Evolutionary conservation across 2,797 vertebrate species (phyloP), one percentile per base, ranked within the genome.

Genomic region (Premnoplex brunnescens): DNA sequence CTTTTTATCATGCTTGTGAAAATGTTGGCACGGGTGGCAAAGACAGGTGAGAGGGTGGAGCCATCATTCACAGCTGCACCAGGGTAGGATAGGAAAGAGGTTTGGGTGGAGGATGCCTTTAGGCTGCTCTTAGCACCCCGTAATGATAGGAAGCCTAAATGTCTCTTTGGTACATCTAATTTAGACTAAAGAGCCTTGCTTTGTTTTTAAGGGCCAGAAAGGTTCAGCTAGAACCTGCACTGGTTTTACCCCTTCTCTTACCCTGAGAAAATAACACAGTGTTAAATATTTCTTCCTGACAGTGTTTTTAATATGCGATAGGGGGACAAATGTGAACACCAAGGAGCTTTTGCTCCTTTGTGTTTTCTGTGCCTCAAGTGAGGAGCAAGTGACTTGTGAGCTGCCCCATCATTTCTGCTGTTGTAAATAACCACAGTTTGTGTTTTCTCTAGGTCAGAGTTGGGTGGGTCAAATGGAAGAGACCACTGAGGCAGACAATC

Each of bases 1-100:
- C 97, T 87, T 98, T 97, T 85, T 98, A 96, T 88, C 73, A 43
- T n/a, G 97, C 97, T 56, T 97, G 93, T 94, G 98, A 98, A 97
- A 98, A 97, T 3, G 60, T 95, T 8, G 97, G 97, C 24, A 97
- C 44, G 8, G 84, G 88, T 98, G 92, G 77, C 95, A 37, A 97
- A 98, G 73, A 96, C 64, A 21, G 98, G 98, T 24, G 89, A 88
- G 85, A 98, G 97, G 37, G 12, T 34, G 9, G 98, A 99, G 56
- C 98, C 98, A 2, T 97, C 98, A 7, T 98, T 98, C 80, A 54
- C 98, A 49, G 97, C 36, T 96, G 92, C 26, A 97, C 98, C 89
- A 98, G 98, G 98, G 98, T 97, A 95, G 41, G 58, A 41, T 24
- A 56, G 26, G 66, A 66, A 44, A 24, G 32, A 41, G 11, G 8